A percentile compares a stretch with the other conserved stretches of the same genome.
Conservation (phyloP, 92 coral and sea anemone species). For the Muricea muricata region DNA sequence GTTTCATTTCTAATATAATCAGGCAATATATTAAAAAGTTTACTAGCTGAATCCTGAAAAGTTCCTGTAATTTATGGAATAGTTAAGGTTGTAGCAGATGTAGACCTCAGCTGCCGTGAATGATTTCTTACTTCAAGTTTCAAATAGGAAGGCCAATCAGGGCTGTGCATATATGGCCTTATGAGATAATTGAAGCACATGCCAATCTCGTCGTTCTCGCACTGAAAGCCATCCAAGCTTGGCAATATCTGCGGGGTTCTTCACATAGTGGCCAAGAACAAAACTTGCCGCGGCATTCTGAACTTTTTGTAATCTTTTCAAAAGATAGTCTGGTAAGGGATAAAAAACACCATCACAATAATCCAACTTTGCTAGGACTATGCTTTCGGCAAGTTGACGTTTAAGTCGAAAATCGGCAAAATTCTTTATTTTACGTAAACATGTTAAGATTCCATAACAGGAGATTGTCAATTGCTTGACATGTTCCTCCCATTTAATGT, state of each 20-base stretch:
- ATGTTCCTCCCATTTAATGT: neutral
- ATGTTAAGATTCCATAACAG: neutral
- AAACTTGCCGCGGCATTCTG: conserved; percentile 62
- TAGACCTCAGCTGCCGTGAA: neutral
- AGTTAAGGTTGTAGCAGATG: neutral
- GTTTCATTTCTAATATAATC: no score
- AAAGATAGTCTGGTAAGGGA: no score
- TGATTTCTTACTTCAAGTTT: neutral
- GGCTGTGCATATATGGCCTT: no score
- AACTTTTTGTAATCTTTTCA: no score
- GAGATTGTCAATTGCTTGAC: neutral
- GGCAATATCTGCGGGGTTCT: neutral
- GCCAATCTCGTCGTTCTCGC: conserved; percentile 55
- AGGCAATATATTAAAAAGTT: no score
- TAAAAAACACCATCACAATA: neutral
- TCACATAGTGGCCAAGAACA: conserved; percentile 51
- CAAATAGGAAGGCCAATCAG: neutral
- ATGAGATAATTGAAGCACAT: conserved; percentile 29
- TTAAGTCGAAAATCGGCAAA: neutral
- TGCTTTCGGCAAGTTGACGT: neutral
- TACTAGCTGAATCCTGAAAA: no score
- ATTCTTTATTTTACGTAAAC: neutral
- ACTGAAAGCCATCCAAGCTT: conserved; percentile 56
- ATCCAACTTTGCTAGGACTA: neutral
- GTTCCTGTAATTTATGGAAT: neutral